Conservation (phyloP, 2,797 vertebrate species). For the Sus cebifrons region DNA sequence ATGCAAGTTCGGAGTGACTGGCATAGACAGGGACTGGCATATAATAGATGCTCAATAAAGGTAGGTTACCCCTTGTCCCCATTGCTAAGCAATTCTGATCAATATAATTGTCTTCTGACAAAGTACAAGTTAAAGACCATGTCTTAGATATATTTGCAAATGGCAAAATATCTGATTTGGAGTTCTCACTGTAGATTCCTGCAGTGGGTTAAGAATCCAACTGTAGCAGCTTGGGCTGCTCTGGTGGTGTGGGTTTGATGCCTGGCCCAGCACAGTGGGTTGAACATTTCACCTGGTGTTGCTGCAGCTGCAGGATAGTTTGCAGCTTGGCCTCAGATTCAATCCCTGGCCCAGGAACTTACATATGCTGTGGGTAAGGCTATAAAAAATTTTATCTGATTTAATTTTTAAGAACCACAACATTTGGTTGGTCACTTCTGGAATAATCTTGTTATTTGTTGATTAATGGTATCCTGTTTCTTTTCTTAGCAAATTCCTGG, state of each 20-base stretch:
- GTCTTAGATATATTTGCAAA: not conserved
- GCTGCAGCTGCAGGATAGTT: too few species aligned
- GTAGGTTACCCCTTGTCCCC: not conserved
- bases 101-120: not conserved
- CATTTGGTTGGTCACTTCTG: not conserved
- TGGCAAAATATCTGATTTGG: slow-evolving; percentile 12
- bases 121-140: not conserved
- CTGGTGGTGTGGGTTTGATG: too few species aligned
- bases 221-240: too few species aligned
- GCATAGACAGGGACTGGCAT: not conserved
- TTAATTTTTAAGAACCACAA: slow-evolving; percentile 39
- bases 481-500: slow-evolving; percentile 24
- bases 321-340: too few species aligned
- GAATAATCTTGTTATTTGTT: slow-evolving; percentile 30
- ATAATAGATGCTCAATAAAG: not conserved
- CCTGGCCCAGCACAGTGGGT: too few species aligned
- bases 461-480: not conserved
- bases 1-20: not conserved
- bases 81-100: not conserved
- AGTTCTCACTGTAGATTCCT: too few species aligned
- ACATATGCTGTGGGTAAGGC: too few species aligned
- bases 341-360: too few species aligned
- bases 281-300: too few species aligned
- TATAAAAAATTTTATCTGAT: not conserved
- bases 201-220: too few species aligned